phyloP scores from a whole-genome alignment of 2,113 vertebrate species.

The Petaurus breviceps region DNA sequence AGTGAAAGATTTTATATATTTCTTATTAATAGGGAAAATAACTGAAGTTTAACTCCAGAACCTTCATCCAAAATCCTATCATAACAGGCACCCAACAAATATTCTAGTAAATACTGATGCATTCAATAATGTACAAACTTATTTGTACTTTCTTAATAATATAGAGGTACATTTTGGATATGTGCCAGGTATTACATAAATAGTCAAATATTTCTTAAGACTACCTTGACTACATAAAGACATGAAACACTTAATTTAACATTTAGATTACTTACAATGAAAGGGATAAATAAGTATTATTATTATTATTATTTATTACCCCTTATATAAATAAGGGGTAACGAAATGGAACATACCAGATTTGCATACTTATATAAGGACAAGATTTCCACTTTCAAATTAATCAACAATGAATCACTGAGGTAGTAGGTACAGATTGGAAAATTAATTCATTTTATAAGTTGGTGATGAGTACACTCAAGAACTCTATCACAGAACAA shows the following conservation, averaged over 20 bases:
- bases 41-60: background rate
- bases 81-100: background rate
- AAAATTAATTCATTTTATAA: background rate
- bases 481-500: conserved; percentile 1
- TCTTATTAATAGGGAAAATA: background rate
- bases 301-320: too few species aligned
- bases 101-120: conserved; percentile 20
- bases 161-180: background rate
- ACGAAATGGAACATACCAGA: background rate
- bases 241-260: background rate
- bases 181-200: background rate
- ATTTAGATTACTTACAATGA: background rate
- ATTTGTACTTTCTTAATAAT: conserved; percentile 3
- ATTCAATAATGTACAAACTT: conserved; percentile 42
- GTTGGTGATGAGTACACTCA: background rate
- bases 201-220: background rate
- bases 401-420: conserved; percentile 20
- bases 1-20: background rate
- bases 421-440: conserved; percentile 7
- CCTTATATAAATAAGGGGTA: too few species aligned
- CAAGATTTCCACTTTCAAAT: background rate
- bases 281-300: background rate
- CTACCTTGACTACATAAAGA: background rate
- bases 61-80: background rate
- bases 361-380: background rate